Evolutionary conservation across 2,797 vertebrate species (phyloP).

Genomic region (Gymnothorax javanicus): DNA sequence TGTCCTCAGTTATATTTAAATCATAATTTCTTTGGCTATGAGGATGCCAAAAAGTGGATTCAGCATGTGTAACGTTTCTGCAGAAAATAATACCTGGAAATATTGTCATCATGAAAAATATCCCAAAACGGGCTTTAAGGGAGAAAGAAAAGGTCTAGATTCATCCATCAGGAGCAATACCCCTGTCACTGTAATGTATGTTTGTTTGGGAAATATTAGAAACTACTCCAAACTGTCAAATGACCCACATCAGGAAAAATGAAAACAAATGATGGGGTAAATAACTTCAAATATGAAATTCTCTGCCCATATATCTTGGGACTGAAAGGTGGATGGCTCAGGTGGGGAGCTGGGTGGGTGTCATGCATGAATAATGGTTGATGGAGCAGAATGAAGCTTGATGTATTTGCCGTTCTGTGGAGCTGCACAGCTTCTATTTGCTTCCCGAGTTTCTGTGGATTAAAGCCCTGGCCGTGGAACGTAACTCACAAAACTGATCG

Average conservation of each 20-base stretch:
- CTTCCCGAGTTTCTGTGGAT: conserved; percentile 30
- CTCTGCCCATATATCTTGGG: conserved; percentile 62
- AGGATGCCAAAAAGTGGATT: neutral
- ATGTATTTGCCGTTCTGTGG: conserved; percentile 52
- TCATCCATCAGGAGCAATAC: conserved; percentile 32
- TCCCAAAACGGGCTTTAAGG: conserved; percentile 42
- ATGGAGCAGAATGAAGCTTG: conserved; percentile 47
- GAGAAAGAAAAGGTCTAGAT: conserved; percentile 39
- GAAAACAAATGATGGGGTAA: conserved; percentile 71
- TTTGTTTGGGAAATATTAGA: conserved; percentile 57
- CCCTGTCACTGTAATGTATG: conserved; percentile 60
- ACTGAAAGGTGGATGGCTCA: conserved; percentile 60
- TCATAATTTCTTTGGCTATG: conserved; percentile 5
- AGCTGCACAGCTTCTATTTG: conserved; percentile 36
- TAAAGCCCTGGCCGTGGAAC: conserved; percentile 25
- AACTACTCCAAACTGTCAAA: conserved; percentile 69
- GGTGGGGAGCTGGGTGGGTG: conserved; percentile 63
- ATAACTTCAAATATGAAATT: conserved; percentile 70
- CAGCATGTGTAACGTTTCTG: conserved; percentile 9
- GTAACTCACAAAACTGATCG: neutral
- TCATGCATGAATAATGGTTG: conserved; percentile 63
- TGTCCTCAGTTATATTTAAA: conserved; percentile 4
- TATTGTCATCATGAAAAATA: conserved; percentile 17
- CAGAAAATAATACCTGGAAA: neutral
- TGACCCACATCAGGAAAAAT: conserved; percentile 68